Conservation (phyloP, 2,888 invertebrate genomes). For the Pimpla rufipes region DNA sequence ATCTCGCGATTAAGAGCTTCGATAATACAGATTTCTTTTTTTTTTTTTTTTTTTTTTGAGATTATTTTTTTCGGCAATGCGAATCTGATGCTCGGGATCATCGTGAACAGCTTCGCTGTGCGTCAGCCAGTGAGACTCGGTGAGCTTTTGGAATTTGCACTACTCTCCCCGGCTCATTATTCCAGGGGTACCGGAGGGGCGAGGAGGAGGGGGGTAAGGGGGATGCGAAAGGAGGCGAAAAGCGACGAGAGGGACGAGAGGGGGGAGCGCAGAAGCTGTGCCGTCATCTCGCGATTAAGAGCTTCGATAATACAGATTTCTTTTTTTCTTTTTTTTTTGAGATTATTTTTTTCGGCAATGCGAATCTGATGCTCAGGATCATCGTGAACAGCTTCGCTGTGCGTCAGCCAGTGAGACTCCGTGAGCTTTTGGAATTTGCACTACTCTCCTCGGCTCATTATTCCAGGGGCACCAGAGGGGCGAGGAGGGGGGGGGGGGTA, state of each 20-base stretch:
- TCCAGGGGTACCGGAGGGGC: no score
- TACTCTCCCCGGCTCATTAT: slow-evolving; percentile 58
- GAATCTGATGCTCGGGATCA: not conserved
- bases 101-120: no score
- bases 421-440: slow-evolving; percentile 32
- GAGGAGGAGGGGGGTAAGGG: not conserved
- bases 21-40: not conserved
- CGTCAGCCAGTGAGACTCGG: not conserved
- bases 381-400: no score
- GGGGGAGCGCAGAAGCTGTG: slow-evolving; percentile 8
- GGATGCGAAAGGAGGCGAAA: slow-evolving; percentile 29
- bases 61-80: not conserved
- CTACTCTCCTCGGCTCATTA: slow-evolving; percentile 56
- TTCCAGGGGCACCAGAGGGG: no score
- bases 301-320: not conserved
- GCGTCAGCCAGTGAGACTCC: not conserved
- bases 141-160: slow-evolving; percentile 31
- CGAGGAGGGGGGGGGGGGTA: not conserved
- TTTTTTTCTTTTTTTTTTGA: not conserved
- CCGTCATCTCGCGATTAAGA: slow-evolving; percentile 7
- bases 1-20: slow-evolving; percentile 5
- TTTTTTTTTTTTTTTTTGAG: not conserved
- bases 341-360: not conserved
- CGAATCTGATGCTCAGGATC: not conserved
- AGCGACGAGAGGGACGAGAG: no score